Evolutionary conservation across 2,113 vertebrate genomes (phyloP), one percentile per base, ranked within the genome.

Genomic region (Trematocara marginatum): DNA sequence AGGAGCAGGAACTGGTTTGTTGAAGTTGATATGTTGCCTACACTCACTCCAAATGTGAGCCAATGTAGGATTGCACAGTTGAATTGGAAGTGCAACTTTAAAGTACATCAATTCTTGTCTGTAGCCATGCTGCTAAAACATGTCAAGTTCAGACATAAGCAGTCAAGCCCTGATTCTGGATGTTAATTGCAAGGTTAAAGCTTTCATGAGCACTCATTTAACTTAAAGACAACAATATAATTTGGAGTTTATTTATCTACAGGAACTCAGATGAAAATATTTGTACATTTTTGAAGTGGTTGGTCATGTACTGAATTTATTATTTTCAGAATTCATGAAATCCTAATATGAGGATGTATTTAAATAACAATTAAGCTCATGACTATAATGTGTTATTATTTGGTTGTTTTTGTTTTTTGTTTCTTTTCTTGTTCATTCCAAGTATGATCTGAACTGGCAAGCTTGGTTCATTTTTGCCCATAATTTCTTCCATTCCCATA

Each of bases 401-500:
- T 84, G 20, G 15, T 8, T 82, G 59, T 38, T 80, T n/a, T 47
- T 47, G 12, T 26, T 71, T 71, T 42, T 71, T 71, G 38, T 15
- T 26, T 45, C 12, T 59, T 80, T 86, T 38, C 80, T 38, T 2
- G 2, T 38, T 52, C 42, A 12, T 80, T 9, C 20, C 10, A 3
- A 61, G 47, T 15, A 71, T 64, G 23, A 61, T 35, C 16, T 10
- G 26, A 88, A 83, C 12, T 79, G 64, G 38, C 54, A 42, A 71
- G 81, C 45, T 57, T 52, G 11, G n/a, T 76, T 89, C 54, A 56
- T 78, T 79, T 84, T 90, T 54, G 64, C 81, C 51, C 35, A 13
- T 9, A 13, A 23, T 86, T 80, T 79, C n/a, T 86, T 81, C 64
- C 23, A 83, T 76, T 90, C 61, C 47, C 45, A 80, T 85, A 80